Percentiles rank a stretch among this genome's conserved stretches.
phyloP scores from a whole-genome alignment of 2,113 vertebrate genomes.

The Oreochromis tanganicae region DNA sequence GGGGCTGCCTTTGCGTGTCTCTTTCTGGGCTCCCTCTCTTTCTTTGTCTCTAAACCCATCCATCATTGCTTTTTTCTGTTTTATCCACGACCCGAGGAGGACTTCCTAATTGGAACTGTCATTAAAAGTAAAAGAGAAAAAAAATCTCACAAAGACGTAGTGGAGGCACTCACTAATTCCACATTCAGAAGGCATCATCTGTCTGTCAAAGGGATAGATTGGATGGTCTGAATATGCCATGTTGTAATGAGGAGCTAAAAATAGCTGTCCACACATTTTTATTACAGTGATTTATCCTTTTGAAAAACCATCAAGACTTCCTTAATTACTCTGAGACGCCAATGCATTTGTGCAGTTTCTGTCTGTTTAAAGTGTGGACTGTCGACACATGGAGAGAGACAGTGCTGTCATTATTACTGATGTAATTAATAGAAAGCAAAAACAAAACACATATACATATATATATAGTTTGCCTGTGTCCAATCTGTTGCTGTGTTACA shows the following conservation, averaged over 20 bases:
- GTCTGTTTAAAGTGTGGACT: not conserved
- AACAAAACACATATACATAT: rapidly evolving
- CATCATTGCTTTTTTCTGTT: slow-evolving; percentile 18
- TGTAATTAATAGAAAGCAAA: not conserved
- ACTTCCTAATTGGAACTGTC: slow-evolving; percentile 47
- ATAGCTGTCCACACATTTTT: slow-evolving; percentile 30
- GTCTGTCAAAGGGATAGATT: slow-evolving; percentile 21
- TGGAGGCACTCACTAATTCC: slow-evolving; percentile 14
- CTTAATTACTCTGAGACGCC: not conserved
- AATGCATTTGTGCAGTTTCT: not conserved
- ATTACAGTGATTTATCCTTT: slow-evolving; percentile 20
- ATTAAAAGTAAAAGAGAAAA: slow-evolving; percentile 45
- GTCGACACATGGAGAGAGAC: not conserved
- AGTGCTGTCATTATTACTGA: not conserved
- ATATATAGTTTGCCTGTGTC: rapidly evolving
- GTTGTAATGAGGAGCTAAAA: slow-evolving; percentile 38
- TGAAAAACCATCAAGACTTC: slow-evolving; percentile 10
- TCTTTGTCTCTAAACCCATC: slow-evolving; percentile 30
- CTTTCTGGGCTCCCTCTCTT: slow-evolving; percentile 4
- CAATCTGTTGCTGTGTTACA: not conserved
- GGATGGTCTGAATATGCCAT: slow-evolving; percentile 38
- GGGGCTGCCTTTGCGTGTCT: slow-evolving; percentile 6
- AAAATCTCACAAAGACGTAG: slow-evolving; percentile 17
- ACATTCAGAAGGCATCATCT: slow-evolving; percentile 33
- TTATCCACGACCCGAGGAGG: slow-evolving; percentile 21